These are phyloP conservation scores for Diarsia rubi DNA, from an alignment of 2,888 invertebrate genomes.

Conservation along the genomic window DNA sequence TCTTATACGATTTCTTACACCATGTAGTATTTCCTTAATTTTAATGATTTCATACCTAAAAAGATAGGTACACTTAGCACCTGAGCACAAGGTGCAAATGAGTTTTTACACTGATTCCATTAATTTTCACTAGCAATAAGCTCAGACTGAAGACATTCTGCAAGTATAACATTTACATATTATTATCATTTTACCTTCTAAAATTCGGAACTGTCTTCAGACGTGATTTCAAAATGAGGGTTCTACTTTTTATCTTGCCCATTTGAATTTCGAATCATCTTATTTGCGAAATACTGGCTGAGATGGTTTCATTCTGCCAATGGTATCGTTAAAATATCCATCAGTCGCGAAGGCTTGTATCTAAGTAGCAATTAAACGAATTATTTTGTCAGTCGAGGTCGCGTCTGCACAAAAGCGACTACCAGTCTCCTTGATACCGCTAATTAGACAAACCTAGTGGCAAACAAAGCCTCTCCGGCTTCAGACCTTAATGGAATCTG, in stretches of 20 bases:
- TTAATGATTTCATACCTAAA: not conserved
- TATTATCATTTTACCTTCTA: slow-evolving; percentile 36
- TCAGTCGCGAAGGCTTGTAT: slow-evolving; percentile 58
- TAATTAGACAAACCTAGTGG: slow-evolving; percentile 78
- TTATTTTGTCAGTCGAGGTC: slow-evolving; percentile 69
- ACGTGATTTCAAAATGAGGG: slow-evolving; percentile 33
- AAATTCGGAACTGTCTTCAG: slow-evolving; percentile 27
- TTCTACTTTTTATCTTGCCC: slow-evolving; percentile 46
- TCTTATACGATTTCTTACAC: too few species aligned
- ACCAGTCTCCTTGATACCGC: slow-evolving; percentile 74
- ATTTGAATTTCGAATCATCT: slow-evolving; percentile 47
- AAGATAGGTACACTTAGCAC: not conserved
- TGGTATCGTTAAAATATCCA: slow-evolving; percentile 61
- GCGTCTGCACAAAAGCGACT: slow-evolving; percentile 65
- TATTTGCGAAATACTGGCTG: slow-evolving; percentile 31
- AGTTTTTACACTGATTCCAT: slow-evolving; percentile 6
- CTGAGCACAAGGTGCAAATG: not conserved
- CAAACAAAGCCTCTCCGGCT: slow-evolving; percentile 73
- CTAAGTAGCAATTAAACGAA: slow-evolving; percentile 73
- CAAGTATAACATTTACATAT: slow-evolving; percentile 36
- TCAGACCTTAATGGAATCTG: slow-evolving; percentile 70
- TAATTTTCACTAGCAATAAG: slow-evolving; percentile 26
- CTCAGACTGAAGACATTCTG: slow-evolving; percentile 20
- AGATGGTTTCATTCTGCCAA: slow-evolving; percentile 29
- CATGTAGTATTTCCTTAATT: not conserved